Evolutionary conservation across 2,797 vertebrate genomes (phyloP).

Genomic region (Adelosebastes latens): DNA sequence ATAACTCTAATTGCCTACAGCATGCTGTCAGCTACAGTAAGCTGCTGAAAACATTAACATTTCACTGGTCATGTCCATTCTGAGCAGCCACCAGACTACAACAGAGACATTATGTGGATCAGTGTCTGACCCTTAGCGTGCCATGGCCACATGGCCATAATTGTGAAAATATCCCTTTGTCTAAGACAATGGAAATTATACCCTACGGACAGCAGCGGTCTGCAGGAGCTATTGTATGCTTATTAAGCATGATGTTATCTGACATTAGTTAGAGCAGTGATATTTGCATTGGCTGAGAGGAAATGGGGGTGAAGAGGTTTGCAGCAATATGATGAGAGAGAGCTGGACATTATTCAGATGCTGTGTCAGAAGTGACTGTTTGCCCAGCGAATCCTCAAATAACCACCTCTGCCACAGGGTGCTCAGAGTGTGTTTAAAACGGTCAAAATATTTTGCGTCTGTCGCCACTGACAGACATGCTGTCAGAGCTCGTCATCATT

Average conservation of each 20-base stretch:
- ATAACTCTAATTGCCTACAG: conserved; percentile 11
- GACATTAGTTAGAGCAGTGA: conserved; percentile 32
- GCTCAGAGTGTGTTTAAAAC: conserved; percentile 27
- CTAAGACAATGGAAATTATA: conserved; percentile 45
- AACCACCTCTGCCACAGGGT: conserved; percentile 16
- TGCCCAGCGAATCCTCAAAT: conserved; percentile 50
- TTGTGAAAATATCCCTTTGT: conserved; percentile 46
- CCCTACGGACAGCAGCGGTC: conserved; percentile 24
- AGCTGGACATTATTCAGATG: conserved; percentile 25
- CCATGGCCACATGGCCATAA: conserved; percentile 53
- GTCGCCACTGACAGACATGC: conserved; percentile 55
- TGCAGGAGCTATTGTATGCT: conserved; percentile 2
- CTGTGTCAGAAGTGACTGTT: conserved; percentile 36
- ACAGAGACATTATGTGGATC: conserved; percentile 40
- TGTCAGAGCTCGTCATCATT: conserved; percentile 69
- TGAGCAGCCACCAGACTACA: conserved; percentile 37
- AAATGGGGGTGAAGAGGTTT: conserved; percentile 13
- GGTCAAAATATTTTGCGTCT: conserved; percentile 63
- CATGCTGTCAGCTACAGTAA: conserved; percentile 1
- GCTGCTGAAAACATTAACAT: conserved; percentile 26
- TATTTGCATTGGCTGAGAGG: conserved; percentile 25
- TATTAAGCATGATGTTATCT: conserved; percentile 50
- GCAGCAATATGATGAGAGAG: background rate
- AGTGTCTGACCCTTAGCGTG: conserved; percentile 32
- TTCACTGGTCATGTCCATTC: conserved; percentile 14